Evolutionary conservation across 23 tunicate species (phyloP), one percentile per base, ranked within the genome.

Genomic region (Ciona savignyi): DNA sequence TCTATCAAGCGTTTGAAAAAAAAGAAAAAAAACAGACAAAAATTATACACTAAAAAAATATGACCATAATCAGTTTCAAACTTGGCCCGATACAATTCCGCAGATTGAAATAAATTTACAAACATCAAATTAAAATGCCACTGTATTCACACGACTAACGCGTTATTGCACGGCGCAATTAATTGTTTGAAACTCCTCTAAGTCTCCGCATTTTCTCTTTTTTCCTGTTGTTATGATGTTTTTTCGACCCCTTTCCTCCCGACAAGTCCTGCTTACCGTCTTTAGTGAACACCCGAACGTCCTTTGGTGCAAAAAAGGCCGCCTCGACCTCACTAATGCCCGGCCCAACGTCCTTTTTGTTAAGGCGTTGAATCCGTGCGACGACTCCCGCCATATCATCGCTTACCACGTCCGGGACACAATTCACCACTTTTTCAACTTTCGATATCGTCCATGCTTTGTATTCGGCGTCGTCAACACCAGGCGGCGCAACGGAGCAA

Each of bases 121-220:
- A n/a, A n/a, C n/a, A n/a, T n/a, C n/a, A n/a, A n/a, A n/a, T n/a
- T n/a, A n/a, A n/a, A n/a, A n/a, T n/a, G n/a, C n/a, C n/a, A n/a
- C n/a, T n/a, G n/a, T n/a, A n/a, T n/a, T n/a, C n/a, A n/a, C n/a
- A n/a, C n/a, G n/a, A n/a, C n/a, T n/a, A n/a, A n/a, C n/a, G n/a
- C n/a, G n/a, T n/a, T n/a, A n/a, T n/a, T n/a, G n/a, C n/a, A n/a
- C n/a, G n/a, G n/a, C n/a, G n/a, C n/a, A n/a, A n/a, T n/a, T n/a
- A n/a, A n/a, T n/a, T n/a, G n/a, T n/a, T n/a, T n/a, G n/a, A n/a
- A n/a, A n/a, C n/a, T n/a, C n/a, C 70, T 32, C 97, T 66, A 25
- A 72, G 49, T 33, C 97, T 74, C n/a, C 89, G 49, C 60, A 66
- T 75, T 62, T 90, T 90, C 29, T 90, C 97, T 69, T 79, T 90